Conservation (phyloP, 2,113 vertebrate genomes). For the Kryptolebias marmoratus region DNA sequence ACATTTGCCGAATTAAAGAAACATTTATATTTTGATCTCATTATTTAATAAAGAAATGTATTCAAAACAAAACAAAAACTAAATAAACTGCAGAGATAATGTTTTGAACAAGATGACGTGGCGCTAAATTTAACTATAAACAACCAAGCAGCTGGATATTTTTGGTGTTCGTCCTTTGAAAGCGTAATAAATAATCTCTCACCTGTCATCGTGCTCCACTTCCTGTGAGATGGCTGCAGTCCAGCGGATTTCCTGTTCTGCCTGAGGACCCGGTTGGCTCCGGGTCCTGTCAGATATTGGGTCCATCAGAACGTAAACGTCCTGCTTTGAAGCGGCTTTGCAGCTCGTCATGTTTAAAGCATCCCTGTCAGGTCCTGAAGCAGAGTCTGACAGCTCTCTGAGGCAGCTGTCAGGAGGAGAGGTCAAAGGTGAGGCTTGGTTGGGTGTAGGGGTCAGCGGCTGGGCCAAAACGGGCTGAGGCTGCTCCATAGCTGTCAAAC, state of each 20-base stretch:
- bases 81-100: too few relatives aligned
- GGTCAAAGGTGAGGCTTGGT: conserved; percentile 49
- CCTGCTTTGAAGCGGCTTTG: not conserved
- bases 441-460: conserved; percentile 25
- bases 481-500: conserved; percentile 21
- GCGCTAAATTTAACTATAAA: too few relatives aligned
- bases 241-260: conserved; percentile 12
- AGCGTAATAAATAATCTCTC: conserved; percentile 5
- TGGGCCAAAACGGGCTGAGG: not conserved
- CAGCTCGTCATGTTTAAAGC: not conserved
- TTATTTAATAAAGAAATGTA: too few relatives aligned
- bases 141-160: not conserved
- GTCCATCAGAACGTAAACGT: conserved; percentile 71
- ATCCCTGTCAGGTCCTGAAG: not conserved
- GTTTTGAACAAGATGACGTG: too few relatives aligned
- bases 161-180: not conserved
- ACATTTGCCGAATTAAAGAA: too few relatives aligned
- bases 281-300: conserved; percentile 24
- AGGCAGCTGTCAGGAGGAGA: conserved; percentile 4
- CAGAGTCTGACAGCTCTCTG: not conserved
- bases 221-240: not conserved
- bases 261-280: not conserved
- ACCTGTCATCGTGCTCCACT: conserved; percentile 27
- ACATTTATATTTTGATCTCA: too few relatives aligned
- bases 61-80: too few relatives aligned